Conservation (phyloP, 2,888 invertebrate species). For the Frankliniella intonsa region DNA sequence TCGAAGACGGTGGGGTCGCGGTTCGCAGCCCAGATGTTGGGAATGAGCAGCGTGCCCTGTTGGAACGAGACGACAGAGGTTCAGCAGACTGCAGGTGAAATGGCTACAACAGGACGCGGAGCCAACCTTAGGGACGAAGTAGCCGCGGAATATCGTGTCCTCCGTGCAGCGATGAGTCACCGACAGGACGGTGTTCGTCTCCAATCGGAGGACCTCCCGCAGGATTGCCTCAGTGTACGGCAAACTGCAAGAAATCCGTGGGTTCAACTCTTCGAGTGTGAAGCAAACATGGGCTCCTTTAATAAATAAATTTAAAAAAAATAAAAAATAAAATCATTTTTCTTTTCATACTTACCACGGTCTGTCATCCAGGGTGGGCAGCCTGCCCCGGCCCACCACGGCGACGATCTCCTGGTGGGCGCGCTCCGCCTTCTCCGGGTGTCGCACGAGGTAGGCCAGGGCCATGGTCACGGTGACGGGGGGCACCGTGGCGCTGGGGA, state of each 20-base stretch:
- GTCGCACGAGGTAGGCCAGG: constrained; percentile 53
- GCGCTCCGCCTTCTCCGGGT: constrained; percentile 55
- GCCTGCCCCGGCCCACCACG: constrained; percentile 56
- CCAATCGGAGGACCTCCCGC: constrained; percentile 55
- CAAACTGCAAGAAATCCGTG: constrained; percentile 33
- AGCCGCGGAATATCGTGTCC: constrained; percentile 55
- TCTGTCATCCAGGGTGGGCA: constrained; percentile 59
- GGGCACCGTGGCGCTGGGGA: constrained; percentile 56
- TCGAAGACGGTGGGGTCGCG: constrained; percentile 57
- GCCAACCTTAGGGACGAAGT: constrained; percentile 54
- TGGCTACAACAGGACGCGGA: not conserved
- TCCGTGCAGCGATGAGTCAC: constrained; percentile 54
- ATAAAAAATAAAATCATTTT: not conserved
- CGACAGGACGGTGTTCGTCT: constrained; percentile 56
- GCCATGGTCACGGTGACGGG: constrained; percentile 51
- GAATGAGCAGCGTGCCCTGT: constrained; percentile 53
- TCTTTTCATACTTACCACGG: constrained; percentile 45
- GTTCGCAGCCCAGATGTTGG: constrained; percentile 55
- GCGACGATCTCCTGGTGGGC: constrained; percentile 60
- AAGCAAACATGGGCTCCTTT: not conserved
- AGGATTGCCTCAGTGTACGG: constrained; percentile 60
- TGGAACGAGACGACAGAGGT: constrained; percentile 36
- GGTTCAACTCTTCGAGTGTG: no score
- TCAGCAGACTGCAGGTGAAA: not conserved
- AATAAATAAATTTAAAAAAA: not conserved